Evolutionary conservation across 2,113 vertebrate species (phyloP).

Genomic region (Ceyx cyanopectus): DNA sequence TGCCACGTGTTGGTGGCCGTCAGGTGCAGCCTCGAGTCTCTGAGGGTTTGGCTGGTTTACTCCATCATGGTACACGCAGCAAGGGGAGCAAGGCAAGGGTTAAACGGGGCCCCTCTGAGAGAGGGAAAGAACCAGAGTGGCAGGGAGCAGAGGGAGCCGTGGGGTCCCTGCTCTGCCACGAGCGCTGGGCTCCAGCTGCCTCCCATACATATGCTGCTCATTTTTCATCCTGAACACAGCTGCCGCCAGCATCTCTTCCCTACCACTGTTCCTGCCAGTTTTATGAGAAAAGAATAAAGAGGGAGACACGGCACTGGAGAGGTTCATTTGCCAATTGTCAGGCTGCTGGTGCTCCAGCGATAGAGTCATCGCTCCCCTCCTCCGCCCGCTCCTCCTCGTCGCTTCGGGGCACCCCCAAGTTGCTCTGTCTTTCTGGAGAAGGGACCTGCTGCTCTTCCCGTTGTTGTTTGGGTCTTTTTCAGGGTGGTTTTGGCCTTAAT

Average conservation of each 20-base stretch:
- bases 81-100: background rate
- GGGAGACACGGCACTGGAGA: constrained; percentile 50
- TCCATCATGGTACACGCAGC: accelerated
- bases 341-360: constrained; percentile 9
- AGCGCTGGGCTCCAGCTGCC: constrained; percentile 43
- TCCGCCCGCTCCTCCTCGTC: background rate
- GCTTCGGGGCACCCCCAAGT: background rate
- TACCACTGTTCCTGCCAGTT: constrained; percentile 61
- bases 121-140: background rate
- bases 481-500: background rate
- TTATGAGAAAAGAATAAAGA: constrained; percentile 62
- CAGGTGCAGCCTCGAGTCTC: background rate
- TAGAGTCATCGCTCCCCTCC: constrained; percentile 8
- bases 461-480: background rate
- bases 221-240: constrained; percentile 71
- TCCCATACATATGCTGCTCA: constrained; percentile 48
- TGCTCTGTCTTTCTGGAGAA: background rate
- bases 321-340: constrained; percentile 75
- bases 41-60: accelerated
- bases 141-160: background rate
- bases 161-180: background rate
- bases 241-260: constrained; percentile 62
- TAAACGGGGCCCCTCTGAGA: background rate
- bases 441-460: background rate
- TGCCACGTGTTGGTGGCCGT: accelerated